Conservation (phyloP, 2,888 invertebrate species). For the Drosophila kanekoi region DNA sequence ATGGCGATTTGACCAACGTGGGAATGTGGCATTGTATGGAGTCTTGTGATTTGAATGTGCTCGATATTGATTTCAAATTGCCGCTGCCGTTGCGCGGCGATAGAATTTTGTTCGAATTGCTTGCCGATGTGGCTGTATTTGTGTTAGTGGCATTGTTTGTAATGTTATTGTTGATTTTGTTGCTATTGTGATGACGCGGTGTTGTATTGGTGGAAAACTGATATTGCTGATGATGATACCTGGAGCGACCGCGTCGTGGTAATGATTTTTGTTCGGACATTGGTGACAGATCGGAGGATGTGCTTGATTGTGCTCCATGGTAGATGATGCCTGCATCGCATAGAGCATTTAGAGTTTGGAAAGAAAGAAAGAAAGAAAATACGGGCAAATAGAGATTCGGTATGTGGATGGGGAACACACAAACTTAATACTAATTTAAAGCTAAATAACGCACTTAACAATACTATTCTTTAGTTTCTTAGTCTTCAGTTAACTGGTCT, state of each 20-base stretch:
- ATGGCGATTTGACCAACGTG: conserved; percentile 84
- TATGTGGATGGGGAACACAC: conserved; percentile 40
- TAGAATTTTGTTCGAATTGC: conserved; percentile 82
- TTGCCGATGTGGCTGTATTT: conserved; percentile 68
- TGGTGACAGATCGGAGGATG: conserved; percentile 91
- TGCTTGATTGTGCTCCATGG: conserved; percentile 91
- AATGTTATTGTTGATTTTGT: conserved; percentile 79
- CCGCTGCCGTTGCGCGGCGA: conserved; percentile 83
- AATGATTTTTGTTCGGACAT: conserved; percentile 92
- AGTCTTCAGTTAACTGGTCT: conserved; percentile 43
- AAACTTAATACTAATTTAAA: conserved; percentile 50
- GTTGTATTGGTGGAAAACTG: conserved; percentile 86
- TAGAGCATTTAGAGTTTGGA: conserved; percentile 36
- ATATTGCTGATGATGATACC: conserved; percentile 87
- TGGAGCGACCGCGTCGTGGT: conserved; percentile 90
- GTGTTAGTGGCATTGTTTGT: conserved; percentile 68
- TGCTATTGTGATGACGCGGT: conserved; percentile 86
- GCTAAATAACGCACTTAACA: conserved; percentile 32
- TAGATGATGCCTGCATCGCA: conserved; percentile 88
- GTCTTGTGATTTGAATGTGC: conserved; percentile 85
- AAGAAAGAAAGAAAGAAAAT: conserved; percentile 69
- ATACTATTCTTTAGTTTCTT: conserved; percentile 14
- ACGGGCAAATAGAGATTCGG: conserved; percentile 70
- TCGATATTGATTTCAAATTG: conserved; percentile 84
- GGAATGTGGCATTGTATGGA: conserved; percentile 85